Conservation (phyloP, 2,888 invertebrate genomes). For the Ophion ventricosus region DNA sequence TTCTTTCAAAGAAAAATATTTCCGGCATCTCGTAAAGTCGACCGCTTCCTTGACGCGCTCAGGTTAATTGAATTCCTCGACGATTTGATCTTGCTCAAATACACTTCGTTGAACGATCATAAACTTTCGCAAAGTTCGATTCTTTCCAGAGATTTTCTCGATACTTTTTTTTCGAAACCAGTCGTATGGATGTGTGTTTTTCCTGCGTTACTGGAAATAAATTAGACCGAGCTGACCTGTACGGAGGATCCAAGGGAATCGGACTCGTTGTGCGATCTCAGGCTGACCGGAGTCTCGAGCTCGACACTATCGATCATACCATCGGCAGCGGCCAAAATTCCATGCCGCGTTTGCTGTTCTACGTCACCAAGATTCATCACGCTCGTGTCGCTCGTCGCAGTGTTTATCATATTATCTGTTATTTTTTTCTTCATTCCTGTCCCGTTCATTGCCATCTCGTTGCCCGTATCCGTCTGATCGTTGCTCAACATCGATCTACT, state of each 20-base stretch:
- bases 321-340: constrained; percentile 64
- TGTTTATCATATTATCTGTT: constrained; percentile 81
- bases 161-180: neutral
- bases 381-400: constrained; percentile 83
- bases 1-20: neutral
- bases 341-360: constrained; percentile 70
- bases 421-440: constrained; percentile 83
- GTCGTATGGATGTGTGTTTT: constrained; percentile 10
- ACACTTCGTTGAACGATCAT: neutral
- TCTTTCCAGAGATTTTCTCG: neutral
- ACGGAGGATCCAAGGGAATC: constrained; percentile 85
- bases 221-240: constrained; percentile 87
- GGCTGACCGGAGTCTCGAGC: constrained; percentile 84
- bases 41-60: neutral
- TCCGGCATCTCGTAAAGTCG: neutral
- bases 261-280: constrained; percentile 84
- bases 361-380: constrained; percentile 82
- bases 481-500: constrained; percentile 76
- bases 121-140: constrained; percentile 17
- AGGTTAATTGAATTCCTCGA: neutral
- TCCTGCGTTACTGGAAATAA: constrained; percentile 5
- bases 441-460: constrained; percentile 83
- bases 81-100: neutral
- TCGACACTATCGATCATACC: constrained; percentile 77
- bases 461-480: constrained; percentile 77